Evolutionary conservation across 2,888 invertebrate species (phyloP).

Genomic region (Chrysolina haemoptera): DNA sequence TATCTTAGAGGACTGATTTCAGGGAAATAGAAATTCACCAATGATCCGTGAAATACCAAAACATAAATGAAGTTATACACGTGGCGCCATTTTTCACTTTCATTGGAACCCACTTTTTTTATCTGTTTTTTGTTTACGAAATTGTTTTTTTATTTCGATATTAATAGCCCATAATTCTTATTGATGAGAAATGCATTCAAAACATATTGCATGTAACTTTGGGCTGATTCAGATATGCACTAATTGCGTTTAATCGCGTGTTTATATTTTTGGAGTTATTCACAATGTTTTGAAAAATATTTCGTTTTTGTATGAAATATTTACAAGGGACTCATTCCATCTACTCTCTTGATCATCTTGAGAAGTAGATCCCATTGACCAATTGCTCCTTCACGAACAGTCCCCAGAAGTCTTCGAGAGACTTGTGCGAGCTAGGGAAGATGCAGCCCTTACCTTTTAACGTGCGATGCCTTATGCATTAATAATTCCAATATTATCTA

Average conservation of each 20-base stretch:
- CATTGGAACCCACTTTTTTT: neutral
- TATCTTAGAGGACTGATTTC: too few species aligned
- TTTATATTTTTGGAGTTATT: conserved; percentile 3
- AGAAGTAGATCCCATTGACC: too few species aligned
- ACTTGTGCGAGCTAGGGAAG: too few species aligned
- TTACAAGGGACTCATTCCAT: too few species aligned
- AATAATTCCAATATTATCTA: too few species aligned
- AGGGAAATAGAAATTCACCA: too few species aligned
- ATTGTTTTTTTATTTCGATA: neutral
- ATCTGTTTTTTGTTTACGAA: neutral
- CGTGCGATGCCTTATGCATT: too few species aligned
- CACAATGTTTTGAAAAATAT: neutral
- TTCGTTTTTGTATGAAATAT: neutral
- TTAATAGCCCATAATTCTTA: neutral
- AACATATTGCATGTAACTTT: conserved; percentile 9
- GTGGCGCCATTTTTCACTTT: neutral
- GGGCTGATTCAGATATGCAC: conserved; percentile 14
- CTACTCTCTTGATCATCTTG: too few species aligned
- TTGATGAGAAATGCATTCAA: conserved; percentile 8
- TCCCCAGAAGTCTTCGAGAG: too few species aligned
- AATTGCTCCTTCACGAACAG: too few species aligned
- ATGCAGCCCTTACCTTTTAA: too few species aligned
- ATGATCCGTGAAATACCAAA: neutral
- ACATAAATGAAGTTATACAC: neutral
- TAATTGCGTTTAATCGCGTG: neutral